Percentiles rank a stretch among this genome's conserved stretches.
Conservation (phyloP, 2,888 invertebrate species). For the Xanthia togata region DNA sequence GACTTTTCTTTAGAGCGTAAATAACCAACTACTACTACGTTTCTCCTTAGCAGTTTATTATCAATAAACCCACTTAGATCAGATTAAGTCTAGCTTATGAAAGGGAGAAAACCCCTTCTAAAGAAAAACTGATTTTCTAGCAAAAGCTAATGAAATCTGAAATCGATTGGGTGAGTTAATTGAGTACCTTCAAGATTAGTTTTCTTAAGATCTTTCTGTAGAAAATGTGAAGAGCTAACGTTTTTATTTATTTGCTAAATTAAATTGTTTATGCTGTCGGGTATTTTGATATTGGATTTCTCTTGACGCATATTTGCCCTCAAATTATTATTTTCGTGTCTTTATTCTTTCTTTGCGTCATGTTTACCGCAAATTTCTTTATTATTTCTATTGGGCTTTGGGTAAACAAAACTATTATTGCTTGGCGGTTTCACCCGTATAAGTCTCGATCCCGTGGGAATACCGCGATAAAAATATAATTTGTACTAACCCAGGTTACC, state of each 20-base stretch:
- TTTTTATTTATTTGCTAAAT: conserved; percentile 13
- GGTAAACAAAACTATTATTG: background rate
- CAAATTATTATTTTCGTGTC: no score
- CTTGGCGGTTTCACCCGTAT: no score
- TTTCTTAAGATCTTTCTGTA: conserved; percentile 14
- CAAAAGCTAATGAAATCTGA: conserved; percentile 40
- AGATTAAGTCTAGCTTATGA: conserved; percentile 25
- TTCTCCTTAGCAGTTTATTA: background rate
- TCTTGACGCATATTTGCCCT: background rate
- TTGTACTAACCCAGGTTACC: no score
- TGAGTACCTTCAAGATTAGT: conserved; percentile 31
- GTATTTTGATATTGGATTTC: conserved; percentile 2
- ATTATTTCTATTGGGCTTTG: background rate
- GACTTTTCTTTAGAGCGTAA: background rate
- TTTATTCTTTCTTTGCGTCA: no score
- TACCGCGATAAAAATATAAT: no score
- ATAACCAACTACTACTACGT: background rate
- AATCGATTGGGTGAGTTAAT: conserved; percentile 2
- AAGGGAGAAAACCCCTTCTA: conserved; percentile 28
- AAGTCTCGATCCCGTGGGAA: no score
- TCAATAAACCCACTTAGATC: conserved; percentile 21
- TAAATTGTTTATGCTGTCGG: conserved; percentile 6
- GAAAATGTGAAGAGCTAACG: conserved; percentile 8
- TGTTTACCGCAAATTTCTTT: no score
- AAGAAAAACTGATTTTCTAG: conserved; percentile 26